Percentiles rank a stretch among this genome's conserved stretches.
phyloP scores from a whole-genome alignment of 2,113 vertebrate genomes.

The Elephas maximus region DNA sequence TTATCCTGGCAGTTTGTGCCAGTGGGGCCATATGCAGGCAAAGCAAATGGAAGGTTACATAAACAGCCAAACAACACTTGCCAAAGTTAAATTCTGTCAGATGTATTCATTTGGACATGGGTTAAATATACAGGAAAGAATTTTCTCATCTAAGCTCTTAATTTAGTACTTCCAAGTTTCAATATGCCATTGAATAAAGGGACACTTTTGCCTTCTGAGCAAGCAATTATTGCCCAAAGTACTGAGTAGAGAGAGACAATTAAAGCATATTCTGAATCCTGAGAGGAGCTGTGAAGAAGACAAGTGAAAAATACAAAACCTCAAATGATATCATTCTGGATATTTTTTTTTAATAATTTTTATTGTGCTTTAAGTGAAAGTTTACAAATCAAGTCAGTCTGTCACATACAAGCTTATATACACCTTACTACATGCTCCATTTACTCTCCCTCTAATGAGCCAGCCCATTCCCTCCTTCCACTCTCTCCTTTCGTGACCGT shows the following conservation, averaged over 20 bases:
- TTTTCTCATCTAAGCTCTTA: constrained; percentile 1
- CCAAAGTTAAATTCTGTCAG: constrained; percentile 56
- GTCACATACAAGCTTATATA: no score
- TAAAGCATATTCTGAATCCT: background rate
- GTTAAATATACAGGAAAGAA: background rate
- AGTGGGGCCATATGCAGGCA: constrained; percentile 62
- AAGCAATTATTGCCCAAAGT: background rate
- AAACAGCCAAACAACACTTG: constrained; percentile 36
- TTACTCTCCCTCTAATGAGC: no score
- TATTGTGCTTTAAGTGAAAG: no score
- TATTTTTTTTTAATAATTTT: no score
- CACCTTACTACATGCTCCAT: no score
- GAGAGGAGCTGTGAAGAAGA: background rate
- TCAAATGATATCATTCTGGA: background rate
- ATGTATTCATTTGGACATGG: background rate
- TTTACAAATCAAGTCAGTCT: no score
- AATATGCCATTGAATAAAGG: background rate
- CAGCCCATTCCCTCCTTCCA: no score
- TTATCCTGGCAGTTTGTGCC: constrained; percentile 42
- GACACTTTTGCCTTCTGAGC: background rate
- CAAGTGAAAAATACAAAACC: background rate
- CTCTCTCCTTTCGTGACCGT: no score
- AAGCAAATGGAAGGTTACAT: constrained; percentile 52
- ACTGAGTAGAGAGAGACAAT: background rate
- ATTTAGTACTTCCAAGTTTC: background rate